Base-by-base conservation (phyloP, 2,113 vertebrate species). In the Dermatemys mawii region DNA sequence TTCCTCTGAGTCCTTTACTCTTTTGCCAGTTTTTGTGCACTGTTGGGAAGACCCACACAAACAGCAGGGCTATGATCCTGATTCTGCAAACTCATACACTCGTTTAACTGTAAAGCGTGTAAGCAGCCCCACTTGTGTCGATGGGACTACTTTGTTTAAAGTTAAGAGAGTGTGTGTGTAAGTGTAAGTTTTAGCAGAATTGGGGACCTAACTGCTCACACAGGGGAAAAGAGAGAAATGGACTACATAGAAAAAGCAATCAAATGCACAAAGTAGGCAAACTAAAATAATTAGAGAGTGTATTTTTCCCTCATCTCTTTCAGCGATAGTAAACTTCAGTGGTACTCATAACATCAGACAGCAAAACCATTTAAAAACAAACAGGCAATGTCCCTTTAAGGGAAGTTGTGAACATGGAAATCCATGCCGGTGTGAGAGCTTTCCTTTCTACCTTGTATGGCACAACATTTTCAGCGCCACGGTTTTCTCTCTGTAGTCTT, bases 111-210 rank as follows among this genome's bases (percentile, higher is more conserved):
- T 29, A 16, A 50, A 55, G 29, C 2, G 60, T 24, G 29, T 48
- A n/a, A 73, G 16, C 70, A 92, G 3, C 19, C 5, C 6, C 76
- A 0, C 51, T 67, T 41, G 1, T 82, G 4, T 46, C 27, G 49
- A 27, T 29, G 70, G 27, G 5, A 4, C 5, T 79, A 2, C 38
- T 73, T 0, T 6, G 8, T 1, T 48, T 70, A 38, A 27, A 0
- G 1, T 17, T 83, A 50, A 63, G 70, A 48, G 48, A 84, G 17
- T 1, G 26, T 12, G 1, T 51, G 5, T 35, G 3, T 55, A 11
- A 11, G 24, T 55, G 55, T 32, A 60, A 21, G 17, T 67, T 21
- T 67, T 67, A 38, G 35, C 6, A 67, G 17, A 67, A 38, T 2
- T n/a, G 35, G 35, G 16, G 17, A 17, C 63, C 16, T 67, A 67